Percentiles rank a stretch among this genome's conserved stretches.
Evolutionary conservation across 2,113 vertebrate genomes (phyloP).

Genomic region (Miniopterus natalensis): DNA sequence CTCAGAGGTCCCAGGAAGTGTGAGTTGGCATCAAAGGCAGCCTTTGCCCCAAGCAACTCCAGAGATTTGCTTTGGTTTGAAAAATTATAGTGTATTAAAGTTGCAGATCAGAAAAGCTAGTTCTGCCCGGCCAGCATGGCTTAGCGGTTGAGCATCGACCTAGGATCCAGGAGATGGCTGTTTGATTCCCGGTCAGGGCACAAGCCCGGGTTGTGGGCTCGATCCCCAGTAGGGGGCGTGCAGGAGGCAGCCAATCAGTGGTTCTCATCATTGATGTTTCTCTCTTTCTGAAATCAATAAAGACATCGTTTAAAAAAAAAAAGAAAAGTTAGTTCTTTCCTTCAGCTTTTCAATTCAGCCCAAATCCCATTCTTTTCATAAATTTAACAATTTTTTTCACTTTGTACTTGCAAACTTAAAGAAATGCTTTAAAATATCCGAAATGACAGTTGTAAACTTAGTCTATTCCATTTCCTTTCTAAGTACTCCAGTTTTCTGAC

Average conservation of each 20-base stretch:
- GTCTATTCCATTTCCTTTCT: not conserved
- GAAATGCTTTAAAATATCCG: constrained; percentile 4
- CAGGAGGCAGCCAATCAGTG: no score
- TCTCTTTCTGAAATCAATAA: no score
- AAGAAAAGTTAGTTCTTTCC: constrained; percentile 25
- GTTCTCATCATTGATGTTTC: no score
- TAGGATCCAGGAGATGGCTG: no score
- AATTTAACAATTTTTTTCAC: not conserved
- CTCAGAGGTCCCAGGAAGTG: not conserved
- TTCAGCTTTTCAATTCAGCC: not conserved
- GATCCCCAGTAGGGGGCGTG: no score
- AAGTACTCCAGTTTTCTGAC: not conserved
- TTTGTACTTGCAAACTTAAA: constrained; percentile 39
- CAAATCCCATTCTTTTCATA: not conserved
- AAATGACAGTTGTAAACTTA: not conserved
- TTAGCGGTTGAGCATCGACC: no score
- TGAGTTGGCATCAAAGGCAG: not conserved
- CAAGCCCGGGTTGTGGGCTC: no score
- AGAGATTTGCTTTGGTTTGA: constrained; percentile 11
- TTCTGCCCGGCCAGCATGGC: not conserved
- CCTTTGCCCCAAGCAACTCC: not conserved
- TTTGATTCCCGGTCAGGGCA: no score
- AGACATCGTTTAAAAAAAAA: no score
- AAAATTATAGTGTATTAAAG: not conserved
- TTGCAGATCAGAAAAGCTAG: not conserved